Base-by-base conservation (phyloP, 1,140 invertebrate genomes). In the Aphelenchoides fujianensis region DNA sequence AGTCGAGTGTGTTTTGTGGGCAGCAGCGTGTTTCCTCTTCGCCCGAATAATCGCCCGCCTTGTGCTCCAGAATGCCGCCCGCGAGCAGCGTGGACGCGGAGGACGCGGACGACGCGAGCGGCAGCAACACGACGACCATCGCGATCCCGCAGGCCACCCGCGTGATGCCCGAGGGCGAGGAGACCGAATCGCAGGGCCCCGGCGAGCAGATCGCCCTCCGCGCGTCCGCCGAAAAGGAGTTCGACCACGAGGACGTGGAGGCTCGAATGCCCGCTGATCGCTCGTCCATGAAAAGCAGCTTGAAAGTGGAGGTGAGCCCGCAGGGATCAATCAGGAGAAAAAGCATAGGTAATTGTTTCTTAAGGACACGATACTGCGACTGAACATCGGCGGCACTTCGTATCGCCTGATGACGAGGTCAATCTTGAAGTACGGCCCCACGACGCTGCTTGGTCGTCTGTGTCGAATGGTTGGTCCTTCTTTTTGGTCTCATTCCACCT, bases 381-480 rank as follows among this genome's bases (percentile, higher is more conserved):
- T 83, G 36, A 84, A 79, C 67, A 84, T 83, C 66, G 82, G 82
- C 16, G 82, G 82, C 30, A 69, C 75, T 48, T 69, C 71, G 30
- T 83, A 83, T 62, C 78, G 82, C 7, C 81, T 83, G 68, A 64
- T 82, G 48, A 82, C 80, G 0, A 48, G 78, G 19, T 75, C 71
- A 12, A 82, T 83, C 57, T 53, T 83, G 28, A 81, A 81, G 59
- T 83, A 77, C 66, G 82, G 82, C 1, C 82, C 82, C n/a, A 82
- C 71, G 23, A 83, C 82, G 9, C 53, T 82, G 32, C 48, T 84
- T 31, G 72, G 72, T 5, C 66, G 79, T 12, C 79, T 82, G 34
- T 57, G 54, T 34, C 69, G 82, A 30, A 84, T 83, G n/a, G n/a
- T n/a, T n/a, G n/a, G n/a, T n/a, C n/a, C n/a, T n/a, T n/a, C n/a